phyloP scores from a whole-genome alignment of 2,113 vertebrate species.

The Glaucidium brasilianum region DNA sequence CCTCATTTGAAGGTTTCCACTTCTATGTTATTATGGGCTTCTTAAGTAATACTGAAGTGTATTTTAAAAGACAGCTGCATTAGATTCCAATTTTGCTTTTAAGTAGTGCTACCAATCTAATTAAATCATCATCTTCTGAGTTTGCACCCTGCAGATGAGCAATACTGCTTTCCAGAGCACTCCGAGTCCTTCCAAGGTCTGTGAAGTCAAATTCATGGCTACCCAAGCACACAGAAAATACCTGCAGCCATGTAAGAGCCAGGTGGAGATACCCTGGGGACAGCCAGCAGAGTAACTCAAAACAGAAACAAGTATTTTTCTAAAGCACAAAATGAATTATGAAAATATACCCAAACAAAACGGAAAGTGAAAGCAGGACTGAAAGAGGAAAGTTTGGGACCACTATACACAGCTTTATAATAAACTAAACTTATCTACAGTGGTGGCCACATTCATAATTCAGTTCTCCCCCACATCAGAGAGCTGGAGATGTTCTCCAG shows the following conservation, averaged over 20 bases:
- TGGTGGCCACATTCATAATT: neutral
- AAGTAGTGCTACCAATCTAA: constrained; percentile 30
- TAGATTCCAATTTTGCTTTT: constrained; percentile 22
- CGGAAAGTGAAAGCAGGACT: neutral
- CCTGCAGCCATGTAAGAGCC: neutral
- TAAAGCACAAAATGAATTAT: neutral
- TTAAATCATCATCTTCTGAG: constrained; percentile 23
- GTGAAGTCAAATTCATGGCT: neutral
- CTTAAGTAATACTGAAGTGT: neutral
- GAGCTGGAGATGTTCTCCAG: neutral
- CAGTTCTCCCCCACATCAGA: neutral
- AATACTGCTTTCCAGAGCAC: neutral
- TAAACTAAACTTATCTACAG: neutral
- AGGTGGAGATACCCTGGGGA: neutral
- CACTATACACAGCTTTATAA: neutral
- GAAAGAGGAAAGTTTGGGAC: neutral
- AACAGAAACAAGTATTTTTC: neutral
- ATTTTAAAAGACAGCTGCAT: constrained; percentile 16
- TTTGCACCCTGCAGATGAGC: constrained; percentile 6
- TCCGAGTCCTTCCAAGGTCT: neutral
- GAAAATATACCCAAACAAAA: neutral
- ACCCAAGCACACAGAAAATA: neutral
- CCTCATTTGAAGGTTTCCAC: neutral
- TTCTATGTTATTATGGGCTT: constrained; percentile 8
- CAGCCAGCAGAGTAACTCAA: neutral